Evolutionary conservation across 64 coral and sea anemone genomes (phyloP).

Genomic region (Porites australiensis): DNA sequence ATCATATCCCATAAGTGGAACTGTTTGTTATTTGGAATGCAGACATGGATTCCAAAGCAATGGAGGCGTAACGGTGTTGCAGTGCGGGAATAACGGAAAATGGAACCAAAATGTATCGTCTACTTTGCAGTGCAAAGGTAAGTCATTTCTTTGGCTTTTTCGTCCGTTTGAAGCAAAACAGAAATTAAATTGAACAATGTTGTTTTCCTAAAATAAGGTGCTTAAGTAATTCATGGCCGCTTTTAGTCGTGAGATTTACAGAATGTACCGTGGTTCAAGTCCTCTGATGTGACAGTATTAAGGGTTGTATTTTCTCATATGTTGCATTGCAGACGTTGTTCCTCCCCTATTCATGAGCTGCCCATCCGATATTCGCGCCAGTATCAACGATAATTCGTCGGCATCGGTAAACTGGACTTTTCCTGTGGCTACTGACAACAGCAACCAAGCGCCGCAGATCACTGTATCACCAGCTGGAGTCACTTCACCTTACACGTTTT

Average conservation of each 20-base stretch:
- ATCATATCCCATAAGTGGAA: too few relatives aligned
- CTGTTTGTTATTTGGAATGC: conserved; percentile 31
- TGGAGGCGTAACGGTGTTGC: conserved; percentile 20
- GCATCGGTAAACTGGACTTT: neutral
- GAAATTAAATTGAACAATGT: too few relatives aligned
- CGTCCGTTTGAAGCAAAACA: too few relatives aligned
- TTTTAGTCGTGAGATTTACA: too few relatives aligned
- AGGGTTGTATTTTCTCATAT: neutral
- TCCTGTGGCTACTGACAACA: conserved; percentile 62
- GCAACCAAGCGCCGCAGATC: neutral
- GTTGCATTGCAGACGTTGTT: conserved; percentile 36
- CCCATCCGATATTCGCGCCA: conserved; percentile 67
- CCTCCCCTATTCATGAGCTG: conserved; percentile 63
- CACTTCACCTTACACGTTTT: conserved; percentile 37
- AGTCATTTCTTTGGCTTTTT: neutral
- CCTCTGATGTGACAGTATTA: too few relatives aligned
- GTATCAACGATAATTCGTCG: conserved; percentile 8
- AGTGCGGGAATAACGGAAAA: conserved; percentile 38
- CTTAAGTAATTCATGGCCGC: too few relatives aligned
- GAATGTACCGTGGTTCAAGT: too few relatives aligned
- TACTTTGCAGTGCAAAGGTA: conserved; percentile 65
- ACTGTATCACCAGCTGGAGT: conserved; percentile 16
- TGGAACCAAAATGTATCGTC: neutral
- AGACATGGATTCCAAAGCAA: conserved; percentile 43
- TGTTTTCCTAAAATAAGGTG: too few relatives aligned